Conservation (phyloP, 2,797 vertebrate species). For the Cercopithecus neglectus region DNA sequence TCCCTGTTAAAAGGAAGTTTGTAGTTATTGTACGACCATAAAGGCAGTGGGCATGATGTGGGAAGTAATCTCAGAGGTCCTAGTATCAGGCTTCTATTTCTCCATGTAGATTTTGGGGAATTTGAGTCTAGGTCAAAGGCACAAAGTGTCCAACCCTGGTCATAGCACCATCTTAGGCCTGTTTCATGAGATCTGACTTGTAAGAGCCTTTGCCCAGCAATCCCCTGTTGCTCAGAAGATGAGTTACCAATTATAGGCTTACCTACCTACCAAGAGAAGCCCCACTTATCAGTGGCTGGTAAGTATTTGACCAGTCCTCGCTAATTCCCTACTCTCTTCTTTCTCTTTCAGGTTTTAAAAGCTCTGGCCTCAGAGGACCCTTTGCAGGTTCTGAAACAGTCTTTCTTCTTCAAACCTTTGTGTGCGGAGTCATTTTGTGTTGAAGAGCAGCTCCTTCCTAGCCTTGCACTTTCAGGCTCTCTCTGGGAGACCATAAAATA, state of each 20-base stretch:
- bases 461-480: conserved; percentile 53
- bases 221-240: background rate
- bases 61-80: background rate
- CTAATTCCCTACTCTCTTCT: conserved; percentile 65
- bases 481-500: conserved; percentile 60
- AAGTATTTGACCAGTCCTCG: conserved; percentile 7
- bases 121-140: background rate
- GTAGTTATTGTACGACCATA: background rate
- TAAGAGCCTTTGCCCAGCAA: conserved; percentile 10
- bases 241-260: background rate
- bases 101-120: background rate
- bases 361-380: conserved; percentile 67
- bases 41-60: background rate
- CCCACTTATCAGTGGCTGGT: background rate
- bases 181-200: conserved; percentile 17
- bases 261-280: background rate
- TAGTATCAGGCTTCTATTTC: conserved; percentile 13
- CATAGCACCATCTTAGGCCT: background rate
- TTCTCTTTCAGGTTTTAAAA: conserved; percentile 77
- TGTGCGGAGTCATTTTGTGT: conserved; percentile 60
- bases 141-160: conserved; percentile 18
- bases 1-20: conserved; percentile 44
- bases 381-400: conserved; percentile 50
- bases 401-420: conserved; percentile 54
- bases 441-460: conserved; percentile 75